These are phyloP conservation scores for Chrysemys picta DNA, from an alignment of 2,113 vertebrate genomes.

Conservation along the genomic window DNA sequence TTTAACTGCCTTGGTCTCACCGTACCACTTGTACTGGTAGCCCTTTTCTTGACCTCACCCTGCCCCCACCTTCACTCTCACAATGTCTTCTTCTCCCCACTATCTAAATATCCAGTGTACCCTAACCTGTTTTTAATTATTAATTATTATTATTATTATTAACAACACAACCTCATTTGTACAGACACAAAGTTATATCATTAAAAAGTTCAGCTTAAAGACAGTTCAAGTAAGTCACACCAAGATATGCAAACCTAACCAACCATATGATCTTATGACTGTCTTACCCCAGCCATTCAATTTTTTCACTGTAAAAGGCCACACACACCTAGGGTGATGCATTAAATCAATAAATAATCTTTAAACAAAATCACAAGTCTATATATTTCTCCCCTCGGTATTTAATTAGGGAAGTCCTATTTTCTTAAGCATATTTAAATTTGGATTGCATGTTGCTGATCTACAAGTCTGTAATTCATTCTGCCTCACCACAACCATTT, in stretches of 20 bases:
- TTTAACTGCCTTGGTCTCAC: background rate
- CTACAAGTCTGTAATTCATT: background rate
- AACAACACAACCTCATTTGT: background rate
- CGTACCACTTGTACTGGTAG: background rate
- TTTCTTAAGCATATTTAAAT: background rate
- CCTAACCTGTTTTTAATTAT: background rate
- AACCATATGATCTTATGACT: background rate
- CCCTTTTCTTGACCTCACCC: background rate
- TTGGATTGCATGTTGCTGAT: background rate
- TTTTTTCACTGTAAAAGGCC: background rate
- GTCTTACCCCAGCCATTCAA: background rate
- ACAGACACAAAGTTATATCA: background rate
- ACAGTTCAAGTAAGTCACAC: background rate
- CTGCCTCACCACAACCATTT: background rate
- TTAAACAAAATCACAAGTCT: background rate
- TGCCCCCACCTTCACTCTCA: background rate
- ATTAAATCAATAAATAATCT: background rate
- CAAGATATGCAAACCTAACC: background rate
- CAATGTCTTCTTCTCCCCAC: background rate
- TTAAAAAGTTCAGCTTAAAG: background rate
- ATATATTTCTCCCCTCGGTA: background rate
- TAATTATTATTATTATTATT: too few species aligned
- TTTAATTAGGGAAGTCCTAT: fast-evolving
- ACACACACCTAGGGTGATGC: background rate
- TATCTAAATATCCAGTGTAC: too few species aligned